Base-by-base conservation (phyloP, 2,797 vertebrate species). In the Dendrocincla fuliginosa region DNA sequence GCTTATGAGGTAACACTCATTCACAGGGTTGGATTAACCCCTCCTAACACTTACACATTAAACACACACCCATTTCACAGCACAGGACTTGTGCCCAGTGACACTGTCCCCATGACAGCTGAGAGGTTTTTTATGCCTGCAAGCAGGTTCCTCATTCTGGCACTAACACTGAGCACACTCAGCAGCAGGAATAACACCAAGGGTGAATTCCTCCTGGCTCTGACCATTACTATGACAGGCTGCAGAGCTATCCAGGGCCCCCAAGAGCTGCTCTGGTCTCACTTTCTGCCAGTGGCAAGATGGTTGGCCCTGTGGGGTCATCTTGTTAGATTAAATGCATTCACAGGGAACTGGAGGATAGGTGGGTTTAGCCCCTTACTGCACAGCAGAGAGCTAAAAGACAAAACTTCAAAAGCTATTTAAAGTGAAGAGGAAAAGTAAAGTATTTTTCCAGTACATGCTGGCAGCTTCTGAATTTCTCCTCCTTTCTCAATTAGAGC, bases 291-390 rank as follows among this genome's bases (percentile, higher is more conserved):
- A 24, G 33, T 25, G 42, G 10, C 25, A 3, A 30, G 25, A 24
- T 76, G 16, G 1, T 7, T 30, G 47, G 9, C 28, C 7, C 6
- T 1, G 2, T 6, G 28, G 39, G 56, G 5, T 11, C 0, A 0
- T 32, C 8, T 11, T 46, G 10, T 17, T 13, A 64, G 18, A 19
- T 7, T 13, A 44, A 73, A 61, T 56, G n/a, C 47, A 25, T 55
- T 49, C 68, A 11, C 5, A 5, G 7, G 27, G 35, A 85, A 12
- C 23, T 10, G 55, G 13, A 19, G 0, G 0, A 19, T 4, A 22
- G 13, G 16, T 35, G 60, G 22, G 9, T 23, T 69, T 65, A 41
- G 10, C 13, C 32, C 39, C 11, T 44, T 32, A 10, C 4, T 14
- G 39, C 39, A 56, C 41, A 35, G 14, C 46, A 37, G 61, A 74